These are phyloP conservation scores for Asteroscopus sphinx DNA, from an alignment of 2,888 invertebrate genomes.

Conservation along the genomic window DNA sequence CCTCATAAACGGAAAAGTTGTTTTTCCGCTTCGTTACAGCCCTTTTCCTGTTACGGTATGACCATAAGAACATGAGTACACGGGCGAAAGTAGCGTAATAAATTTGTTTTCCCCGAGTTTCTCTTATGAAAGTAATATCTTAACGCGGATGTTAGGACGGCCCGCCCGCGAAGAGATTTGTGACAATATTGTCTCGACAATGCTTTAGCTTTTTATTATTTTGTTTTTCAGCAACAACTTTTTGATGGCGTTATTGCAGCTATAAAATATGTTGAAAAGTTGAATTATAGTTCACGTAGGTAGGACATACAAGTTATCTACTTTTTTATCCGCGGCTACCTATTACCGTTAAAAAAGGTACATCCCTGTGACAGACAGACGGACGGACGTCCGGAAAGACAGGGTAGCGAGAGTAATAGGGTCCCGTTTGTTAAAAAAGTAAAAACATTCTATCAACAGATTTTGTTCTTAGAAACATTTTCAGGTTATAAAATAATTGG, in stretches of 20 bases:
- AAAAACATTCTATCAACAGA: too few relatives aligned
- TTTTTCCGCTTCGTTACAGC: constrained; percentile 20
- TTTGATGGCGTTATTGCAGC: constrained; percentile 22
- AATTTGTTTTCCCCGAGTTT: constrained; percentile 58
- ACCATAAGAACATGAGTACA: constrained; percentile 15
- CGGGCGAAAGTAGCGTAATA: constrained; percentile 47
- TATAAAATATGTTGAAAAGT: background rate
- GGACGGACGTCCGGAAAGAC: too few relatives aligned
- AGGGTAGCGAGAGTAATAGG: too few relatives aligned
- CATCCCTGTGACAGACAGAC: too few relatives aligned
- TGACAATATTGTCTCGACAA: constrained; percentile 43
- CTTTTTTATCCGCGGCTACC: too few relatives aligned
- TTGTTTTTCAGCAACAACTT: constrained; percentile 28
- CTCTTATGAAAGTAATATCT: constrained; percentile 71
- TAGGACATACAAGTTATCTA: too few relatives aligned
- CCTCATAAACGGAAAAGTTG: constrained; percentile 42
- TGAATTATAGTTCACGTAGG: too few relatives aligned
- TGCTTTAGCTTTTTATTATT: constrained; percentile 41
- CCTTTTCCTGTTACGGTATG: constrained; percentile 15
- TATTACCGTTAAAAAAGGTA: too few relatives aligned
- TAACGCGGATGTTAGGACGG: constrained; percentile 57
- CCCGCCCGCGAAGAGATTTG: constrained; percentile 51
- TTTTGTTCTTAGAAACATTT: too few relatives aligned
- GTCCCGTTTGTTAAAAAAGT: too few relatives aligned
- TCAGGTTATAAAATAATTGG: too few relatives aligned